Evolutionary conservation across 2,797 vertebrate genomes (phyloP).

Genomic region (Peromyscus melanophrys): DNA sequence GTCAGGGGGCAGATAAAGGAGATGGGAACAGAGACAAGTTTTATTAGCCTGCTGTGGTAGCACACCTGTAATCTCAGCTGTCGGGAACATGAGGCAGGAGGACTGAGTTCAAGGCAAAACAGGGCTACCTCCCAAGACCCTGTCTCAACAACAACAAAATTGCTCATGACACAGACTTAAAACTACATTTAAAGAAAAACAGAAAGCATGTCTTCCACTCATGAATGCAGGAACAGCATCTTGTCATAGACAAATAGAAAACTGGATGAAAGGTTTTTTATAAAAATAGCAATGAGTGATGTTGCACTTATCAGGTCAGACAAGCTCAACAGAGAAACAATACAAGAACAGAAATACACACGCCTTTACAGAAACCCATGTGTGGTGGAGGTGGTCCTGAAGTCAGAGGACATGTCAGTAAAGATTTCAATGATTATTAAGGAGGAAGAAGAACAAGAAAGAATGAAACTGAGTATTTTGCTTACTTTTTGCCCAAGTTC

Average conservation of each 20-base stretch:
- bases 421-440: neutral
- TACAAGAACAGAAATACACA: neutral
- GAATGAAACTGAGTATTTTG: neutral
- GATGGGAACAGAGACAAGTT: neutral
- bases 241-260: neutral
- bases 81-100: neutral
- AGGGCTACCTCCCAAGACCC: neutral
- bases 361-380: neutral
- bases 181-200: neutral
- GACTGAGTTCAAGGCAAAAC: neutral
- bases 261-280: neutral
- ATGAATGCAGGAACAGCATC: neutral
- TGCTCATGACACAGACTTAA: neutral
- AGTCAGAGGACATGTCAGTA: neutral
- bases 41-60: neutral
- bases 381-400: neutral
- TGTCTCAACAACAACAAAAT: neutral
- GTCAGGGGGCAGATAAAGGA: neutral
- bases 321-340: neutral
- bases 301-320: neutral
- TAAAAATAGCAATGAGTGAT: neutral
- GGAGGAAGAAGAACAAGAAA: neutral
- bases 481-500: neutral
- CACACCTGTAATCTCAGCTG: neutral
- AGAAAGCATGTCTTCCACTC: neutral